Evolutionary conservation across 2,888 invertebrate species (phyloP).

Genomic region (Rhogogaster chlorosoma): DNA sequence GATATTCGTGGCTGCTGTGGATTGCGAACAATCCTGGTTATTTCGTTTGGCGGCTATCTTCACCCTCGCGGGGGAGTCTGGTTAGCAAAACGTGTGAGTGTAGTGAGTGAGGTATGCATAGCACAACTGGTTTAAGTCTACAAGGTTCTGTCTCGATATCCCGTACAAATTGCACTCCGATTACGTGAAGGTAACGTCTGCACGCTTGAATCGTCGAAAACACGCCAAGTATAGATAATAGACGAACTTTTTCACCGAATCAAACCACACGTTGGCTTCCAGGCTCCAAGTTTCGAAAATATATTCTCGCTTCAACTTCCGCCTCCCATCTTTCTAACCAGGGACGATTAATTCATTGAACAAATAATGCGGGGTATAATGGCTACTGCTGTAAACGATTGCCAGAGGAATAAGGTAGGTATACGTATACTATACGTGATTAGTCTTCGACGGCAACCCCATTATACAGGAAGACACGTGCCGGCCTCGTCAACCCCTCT

Average conservation of each 20-base stretch:
- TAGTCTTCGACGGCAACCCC: conserved; percentile 36
- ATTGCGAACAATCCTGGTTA: conserved; percentile 69
- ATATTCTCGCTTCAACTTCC: not conserved
- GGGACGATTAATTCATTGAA: conserved; percentile 23
- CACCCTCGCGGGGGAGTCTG: conserved; percentile 1
- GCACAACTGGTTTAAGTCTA: not conserved
- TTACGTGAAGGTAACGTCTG: conserved; percentile 18
- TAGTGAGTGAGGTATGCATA: not conserved
- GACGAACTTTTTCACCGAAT: not conserved
- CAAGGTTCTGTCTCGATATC: conserved; percentile 18
- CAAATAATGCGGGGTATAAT: not conserved
- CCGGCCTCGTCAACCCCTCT: conserved; percentile 37
- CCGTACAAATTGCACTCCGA: conserved; percentile 37
- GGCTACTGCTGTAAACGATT: conserved; percentile 23
- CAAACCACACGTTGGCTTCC: not conserved
- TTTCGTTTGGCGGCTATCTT: conserved; percentile 59
- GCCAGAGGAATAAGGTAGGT: not conserved
- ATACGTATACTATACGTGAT: conserved; percentile 27
- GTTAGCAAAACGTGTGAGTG: not conserved
- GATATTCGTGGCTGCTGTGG: conserved; percentile 55
- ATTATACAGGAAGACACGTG: conserved; percentile 44
- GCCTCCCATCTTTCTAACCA: not conserved
- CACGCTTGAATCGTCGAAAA: conserved; percentile 39
- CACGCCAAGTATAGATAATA: conserved; percentile 15
- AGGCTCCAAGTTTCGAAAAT: not conserved